Evolutionary conservation across 35 echinoderm and acorn worm species (phyloP), one percentile per base, ranked within the genome.

Genomic region (Acanthaster planci): DNA sequence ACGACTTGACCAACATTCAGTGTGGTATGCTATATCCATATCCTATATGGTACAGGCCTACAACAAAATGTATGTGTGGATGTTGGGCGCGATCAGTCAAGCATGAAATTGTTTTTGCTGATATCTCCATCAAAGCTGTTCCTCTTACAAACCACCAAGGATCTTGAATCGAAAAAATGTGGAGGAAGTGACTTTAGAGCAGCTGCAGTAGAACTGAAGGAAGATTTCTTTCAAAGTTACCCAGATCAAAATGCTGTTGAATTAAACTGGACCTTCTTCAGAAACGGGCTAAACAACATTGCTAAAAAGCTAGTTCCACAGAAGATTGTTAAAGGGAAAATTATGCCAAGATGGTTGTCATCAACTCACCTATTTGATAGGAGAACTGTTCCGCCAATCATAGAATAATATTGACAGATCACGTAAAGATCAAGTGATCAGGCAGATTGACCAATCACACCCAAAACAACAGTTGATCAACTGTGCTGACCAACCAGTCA

Each of bases 211-310:
- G 54, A 68, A 7, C 29, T 88, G 53, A 52, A 80, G 15, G 51
- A 78, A 39, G 58, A 81, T 51, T 88, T 60, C 77, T 88, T 80
- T 68, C 36, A 60, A 26, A 32, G 53, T 3, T 60, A 60, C 27
- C 86, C 86, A 38, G 77, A 80, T 34, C 10, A 31, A 2, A 81
- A 60, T 16, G 40, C 77, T 0, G 54, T 80, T 37, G 86, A 80
- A 18, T 77, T 56, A 37, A 88, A 88, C 31, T 88, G 86, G 86
- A 32, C 53, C 4, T 88, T 77, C 47, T 88, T 88, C 18, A 80
- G 78, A 10, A 55, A 80, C 30, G 30, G 47, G 2, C 32, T 88
- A 16, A 38, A 78, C 34, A 64, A 54, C 16, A 88, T 88, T 56
- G 78, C 80, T 60, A 60, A 60, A 60, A 60, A 60, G 19, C 5